Evolutionary conservation across 2,888 invertebrate genomes (phyloP).

Genomic region (Amblyjoppa proteus): DNA sequence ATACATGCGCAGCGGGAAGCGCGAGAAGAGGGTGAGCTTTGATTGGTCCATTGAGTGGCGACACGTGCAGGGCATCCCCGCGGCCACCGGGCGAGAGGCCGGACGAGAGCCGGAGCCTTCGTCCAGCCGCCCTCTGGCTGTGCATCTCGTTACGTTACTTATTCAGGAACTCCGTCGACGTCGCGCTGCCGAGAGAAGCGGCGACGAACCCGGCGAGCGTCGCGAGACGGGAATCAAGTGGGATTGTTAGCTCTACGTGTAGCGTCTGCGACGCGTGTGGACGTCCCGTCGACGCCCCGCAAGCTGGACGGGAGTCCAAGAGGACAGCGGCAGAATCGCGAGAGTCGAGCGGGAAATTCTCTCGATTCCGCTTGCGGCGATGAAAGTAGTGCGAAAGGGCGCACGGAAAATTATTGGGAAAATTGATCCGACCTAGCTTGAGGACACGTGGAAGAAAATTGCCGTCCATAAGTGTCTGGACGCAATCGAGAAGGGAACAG

Average conservation of each 20-base stretch:
- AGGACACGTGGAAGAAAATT: neutral
- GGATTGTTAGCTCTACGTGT: conserved; percentile 80
- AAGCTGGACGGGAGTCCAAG: neutral
- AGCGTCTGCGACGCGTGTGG: conserved; percentile 29
- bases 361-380: neutral
- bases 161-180: conserved; percentile 81
- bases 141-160: conserved; percentile 84
- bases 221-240: conserved; percentile 80
- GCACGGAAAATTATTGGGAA: neutral
- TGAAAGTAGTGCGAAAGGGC: neutral
- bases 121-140: conserved; percentile 79
- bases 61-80: conserved; percentile 77
- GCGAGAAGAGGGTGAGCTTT: conserved; percentile 82
- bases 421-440: neutral
- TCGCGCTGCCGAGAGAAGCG: conserved; percentile 73
- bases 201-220: conserved; percentile 41
- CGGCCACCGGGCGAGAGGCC: conserved; percentile 77
- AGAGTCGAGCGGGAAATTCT: neutral
- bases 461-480: neutral
- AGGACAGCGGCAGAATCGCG: conserved; percentile 22
- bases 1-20: conserved; percentile 45
- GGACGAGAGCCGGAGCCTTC: conserved; percentile 63
- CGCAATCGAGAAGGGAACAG: neutral
- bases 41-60: conserved; percentile 85
- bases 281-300: conserved; percentile 1